Conservation (phyloP, 2,888 invertebrate genomes). For the Epiblema foenella region DNA sequence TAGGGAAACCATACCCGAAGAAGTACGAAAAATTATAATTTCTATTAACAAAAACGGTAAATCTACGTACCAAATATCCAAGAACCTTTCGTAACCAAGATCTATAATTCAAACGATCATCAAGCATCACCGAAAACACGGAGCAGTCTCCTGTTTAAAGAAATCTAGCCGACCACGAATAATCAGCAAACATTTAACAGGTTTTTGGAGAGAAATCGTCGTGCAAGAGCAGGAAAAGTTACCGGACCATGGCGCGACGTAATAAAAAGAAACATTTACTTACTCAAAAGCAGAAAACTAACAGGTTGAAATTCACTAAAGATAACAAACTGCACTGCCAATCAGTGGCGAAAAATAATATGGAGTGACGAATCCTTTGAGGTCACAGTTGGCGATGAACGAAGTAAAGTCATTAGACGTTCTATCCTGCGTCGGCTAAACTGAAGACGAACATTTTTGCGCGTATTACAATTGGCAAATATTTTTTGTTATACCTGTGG, state of each 20-base stretch:
- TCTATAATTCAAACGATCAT: slow-evolving; percentile 14
- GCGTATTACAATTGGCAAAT: no score
- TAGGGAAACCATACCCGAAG: slow-evolving; percentile 13
- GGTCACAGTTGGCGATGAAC: slow-evolving; percentile 10
- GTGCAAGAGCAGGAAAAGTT: slow-evolving; percentile 5
- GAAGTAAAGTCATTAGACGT: neutral
- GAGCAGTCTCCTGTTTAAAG: neutral
- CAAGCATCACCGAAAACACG: slow-evolving; percentile 8
- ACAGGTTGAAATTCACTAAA: slow-evolving; percentile 9
- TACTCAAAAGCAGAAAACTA: slow-evolving; percentile 47
- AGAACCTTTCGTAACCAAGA: neutral
- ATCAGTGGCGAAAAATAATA: neutral
- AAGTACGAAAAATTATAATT: slow-evolving; percentile 13
- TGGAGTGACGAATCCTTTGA: neutral
- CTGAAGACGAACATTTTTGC: no score
- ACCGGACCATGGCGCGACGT: neutral
- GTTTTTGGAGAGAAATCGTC: neutral
- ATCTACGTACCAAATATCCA: slow-evolving; percentile 3
- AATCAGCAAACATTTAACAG: neutral
- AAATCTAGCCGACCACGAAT: slow-evolving; percentile 4
- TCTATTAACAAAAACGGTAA: neutral
- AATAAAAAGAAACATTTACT: slow-evolving; percentile 5
- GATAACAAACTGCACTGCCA: neutral
- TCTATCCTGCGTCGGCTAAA: no score
- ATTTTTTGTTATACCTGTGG: no score